Evolutionary conservation across 1,140 invertebrate species (phyloP).

Genomic region (Micrasema minimum): DNA sequence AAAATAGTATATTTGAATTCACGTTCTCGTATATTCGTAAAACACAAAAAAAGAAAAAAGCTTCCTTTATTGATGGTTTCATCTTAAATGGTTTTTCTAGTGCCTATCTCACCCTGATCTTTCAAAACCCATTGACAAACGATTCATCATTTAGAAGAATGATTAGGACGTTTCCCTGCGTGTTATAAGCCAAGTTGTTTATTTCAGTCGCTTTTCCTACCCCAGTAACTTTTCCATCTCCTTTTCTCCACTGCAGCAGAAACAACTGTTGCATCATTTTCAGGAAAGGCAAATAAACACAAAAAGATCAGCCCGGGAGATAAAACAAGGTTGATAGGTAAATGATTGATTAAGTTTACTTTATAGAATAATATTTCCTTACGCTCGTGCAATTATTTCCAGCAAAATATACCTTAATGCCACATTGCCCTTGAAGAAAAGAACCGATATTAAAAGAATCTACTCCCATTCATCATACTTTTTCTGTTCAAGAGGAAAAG

Average conservation of each 20-base stretch:
- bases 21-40: neutral
- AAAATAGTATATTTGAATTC: neutral
- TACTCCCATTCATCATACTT: no score
- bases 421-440: no score
- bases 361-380: no score
- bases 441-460: no score
- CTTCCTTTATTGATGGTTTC: neutral
- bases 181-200: slow-evolving; percentile 20
- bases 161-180: slow-evolving; percentile 34
- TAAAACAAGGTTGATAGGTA: no score
- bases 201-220: slow-evolving; percentile 8
- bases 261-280: slow-evolving; percentile 42
- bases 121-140: slow-evolving; percentile 26
- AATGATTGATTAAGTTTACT: no score
- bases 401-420: no score
- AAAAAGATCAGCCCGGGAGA: no score
- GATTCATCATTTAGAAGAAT: slow-evolving; percentile 44
- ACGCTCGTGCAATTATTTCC: no score
- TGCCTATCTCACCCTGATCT: neutral
- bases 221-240: neutral
- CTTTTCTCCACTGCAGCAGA: no score
- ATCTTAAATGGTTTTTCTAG: neutral
- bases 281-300: no score
- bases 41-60: neutral
- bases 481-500: no score